Conservation (phyloP, 2,797 vertebrate species). For the Neosalanx taihuensis region DNA sequence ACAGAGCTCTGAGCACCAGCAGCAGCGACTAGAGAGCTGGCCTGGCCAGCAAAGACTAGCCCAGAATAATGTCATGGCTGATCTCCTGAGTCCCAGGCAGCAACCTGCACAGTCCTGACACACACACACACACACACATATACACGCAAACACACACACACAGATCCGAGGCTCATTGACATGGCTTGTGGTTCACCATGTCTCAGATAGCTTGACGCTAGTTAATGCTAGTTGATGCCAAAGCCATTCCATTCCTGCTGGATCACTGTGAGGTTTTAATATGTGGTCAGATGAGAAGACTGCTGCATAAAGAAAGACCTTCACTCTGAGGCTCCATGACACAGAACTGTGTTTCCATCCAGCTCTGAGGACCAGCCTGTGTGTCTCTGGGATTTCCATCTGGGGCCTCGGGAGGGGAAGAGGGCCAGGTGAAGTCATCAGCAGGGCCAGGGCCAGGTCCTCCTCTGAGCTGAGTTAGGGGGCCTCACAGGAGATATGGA, state of each 20-base stretch:
- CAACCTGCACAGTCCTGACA: too few species aligned
- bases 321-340: conserved; percentile 32
- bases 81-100: conserved; percentile 38
- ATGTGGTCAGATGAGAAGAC: conserved; percentile 63
- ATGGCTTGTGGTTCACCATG: conserved; percentile 63
- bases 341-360: conserved; percentile 53
- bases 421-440: conserved; percentile 49
- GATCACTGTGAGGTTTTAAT: conserved; percentile 69
- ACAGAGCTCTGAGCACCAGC: conserved; percentile 4
- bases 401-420: conserved; percentile 24
- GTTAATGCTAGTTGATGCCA: conserved; percentile 46
- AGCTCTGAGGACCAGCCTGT: conserved; percentile 33
- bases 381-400: conserved; percentile 49
- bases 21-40: conserved; percentile 18
- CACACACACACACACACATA: neutral
- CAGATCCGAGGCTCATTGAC: conserved; percentile 52
- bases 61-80: conserved; percentile 56
- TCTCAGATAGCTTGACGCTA: conserved; percentile 57
- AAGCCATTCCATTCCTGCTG: conserved; percentile 61
- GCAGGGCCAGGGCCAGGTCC: conserved; percentile 30
- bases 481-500: neutral
- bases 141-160: conserved; percentile 26
- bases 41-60: neutral
- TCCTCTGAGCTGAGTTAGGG: conserved; percentile 24
- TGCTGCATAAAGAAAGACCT: conserved; percentile 56